These are phyloP conservation scores for Cephalopachus bancanus DNA, from an alignment of 2,797 vertebrate species.

Conservation along the genomic window DNA sequence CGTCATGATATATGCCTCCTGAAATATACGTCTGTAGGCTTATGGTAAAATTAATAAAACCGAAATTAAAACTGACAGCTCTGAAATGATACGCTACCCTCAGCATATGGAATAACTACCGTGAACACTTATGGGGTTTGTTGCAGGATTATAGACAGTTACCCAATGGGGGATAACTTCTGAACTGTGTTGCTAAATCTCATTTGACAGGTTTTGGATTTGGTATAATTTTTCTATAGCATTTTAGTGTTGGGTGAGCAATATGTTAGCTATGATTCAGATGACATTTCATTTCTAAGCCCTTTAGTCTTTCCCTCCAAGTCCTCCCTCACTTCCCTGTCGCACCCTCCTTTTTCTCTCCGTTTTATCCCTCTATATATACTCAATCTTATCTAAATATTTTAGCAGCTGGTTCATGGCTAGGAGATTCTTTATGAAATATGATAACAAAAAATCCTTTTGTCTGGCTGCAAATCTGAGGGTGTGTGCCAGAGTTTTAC, in stretches of 20 bases:
- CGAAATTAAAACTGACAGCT: constrained; percentile 90
- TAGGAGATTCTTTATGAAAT: constrained; percentile 71
- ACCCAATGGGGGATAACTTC: constrained; percentile 88
- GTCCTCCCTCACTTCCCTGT: constrained; percentile 20
- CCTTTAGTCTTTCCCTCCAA: constrained; percentile 66
- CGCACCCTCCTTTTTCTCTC: background rate
- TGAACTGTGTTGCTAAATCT: constrained; percentile 90
- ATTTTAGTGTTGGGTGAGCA: constrained; percentile 85
- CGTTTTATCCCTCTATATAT: background rate
- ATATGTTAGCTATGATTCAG: constrained; percentile 80
- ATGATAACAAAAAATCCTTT: constrained; percentile 66
- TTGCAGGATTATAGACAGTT: constrained; percentile 89
- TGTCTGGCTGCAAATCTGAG: constrained; percentile 59
- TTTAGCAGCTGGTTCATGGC: constrained; percentile 77
- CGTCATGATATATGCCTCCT: constrained; percentile 84
- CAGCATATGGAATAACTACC: constrained; percentile 90
- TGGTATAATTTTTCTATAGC: constrained; percentile 86
- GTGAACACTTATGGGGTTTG: constrained; percentile 86
- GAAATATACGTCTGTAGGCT: constrained; percentile 86
- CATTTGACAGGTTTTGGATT: constrained; percentile 89
- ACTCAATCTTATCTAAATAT: constrained; percentile 81
- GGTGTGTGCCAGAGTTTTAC: background rate
- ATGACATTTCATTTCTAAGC: constrained; percentile 75
- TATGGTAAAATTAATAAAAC: constrained; percentile 90
- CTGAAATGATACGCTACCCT: constrained; percentile 88